Conservation (phyloP, 2,888 invertebrate genomes). For the Polydrusus pterygomalis region DNA sequence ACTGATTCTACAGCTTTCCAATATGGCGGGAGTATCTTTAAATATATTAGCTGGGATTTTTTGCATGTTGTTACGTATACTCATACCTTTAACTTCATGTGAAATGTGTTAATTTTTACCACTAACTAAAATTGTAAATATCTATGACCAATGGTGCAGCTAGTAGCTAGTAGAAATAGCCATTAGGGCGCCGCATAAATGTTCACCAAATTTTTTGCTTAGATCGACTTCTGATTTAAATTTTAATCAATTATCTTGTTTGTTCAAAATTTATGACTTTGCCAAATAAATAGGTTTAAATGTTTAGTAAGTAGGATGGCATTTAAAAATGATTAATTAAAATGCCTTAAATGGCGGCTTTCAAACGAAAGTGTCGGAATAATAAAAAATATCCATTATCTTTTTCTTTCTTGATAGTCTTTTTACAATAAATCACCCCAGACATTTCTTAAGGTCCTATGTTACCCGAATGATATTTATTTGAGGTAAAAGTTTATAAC, state of each 20-base stretch:
- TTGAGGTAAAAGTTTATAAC: constrained; percentile 50
- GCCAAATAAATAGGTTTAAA: not conserved
- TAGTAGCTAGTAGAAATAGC: too few relatives aligned
- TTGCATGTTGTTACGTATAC: too few relatives aligned
- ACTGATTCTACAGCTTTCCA: too few relatives aligned
- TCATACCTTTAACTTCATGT: too few relatives aligned
- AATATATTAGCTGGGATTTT: too few relatives aligned
- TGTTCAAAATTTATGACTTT: not conserved
- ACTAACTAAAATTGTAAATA: too few relatives aligned
- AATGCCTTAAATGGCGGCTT: constrained; percentile 46
- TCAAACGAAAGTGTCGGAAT: constrained; percentile 53
- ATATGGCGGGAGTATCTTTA: too few relatives aligned
- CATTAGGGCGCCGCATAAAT: too few relatives aligned
- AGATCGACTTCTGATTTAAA: not conserved
- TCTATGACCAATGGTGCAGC: too few relatives aligned
- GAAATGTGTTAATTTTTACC: too few relatives aligned
- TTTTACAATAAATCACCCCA: constrained; percentile 52
- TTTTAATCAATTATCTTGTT: not conserved
- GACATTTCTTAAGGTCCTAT: constrained; percentile 49
- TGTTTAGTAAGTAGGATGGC: constrained; percentile 11
- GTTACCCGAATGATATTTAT: constrained; percentile 51
- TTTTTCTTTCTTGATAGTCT: constrained; percentile 51
- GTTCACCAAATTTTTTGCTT: too few relatives aligned
- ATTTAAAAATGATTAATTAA: constrained; percentile 48
- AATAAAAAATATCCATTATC: constrained; percentile 55